A percentile compares a stretch with the other conserved stretches of the same genome.
Conservation (phyloP, 2,888 invertebrate species). For the Nasonia oneida region DNA sequence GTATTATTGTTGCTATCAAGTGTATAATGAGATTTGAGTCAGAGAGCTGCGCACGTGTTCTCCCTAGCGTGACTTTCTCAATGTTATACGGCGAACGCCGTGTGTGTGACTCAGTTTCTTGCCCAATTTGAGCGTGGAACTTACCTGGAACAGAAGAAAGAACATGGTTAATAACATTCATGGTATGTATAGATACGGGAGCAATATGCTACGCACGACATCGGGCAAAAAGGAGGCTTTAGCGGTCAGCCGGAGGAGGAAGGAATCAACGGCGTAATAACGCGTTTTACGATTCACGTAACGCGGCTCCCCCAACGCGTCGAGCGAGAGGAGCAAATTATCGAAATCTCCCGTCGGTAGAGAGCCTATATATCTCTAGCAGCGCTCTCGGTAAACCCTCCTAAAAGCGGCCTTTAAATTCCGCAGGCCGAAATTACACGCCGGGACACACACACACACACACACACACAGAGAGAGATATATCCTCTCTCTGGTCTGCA, state of each 20-base stretch:
- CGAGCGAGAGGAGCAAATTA: conserved; percentile 50
- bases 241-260: neutral
- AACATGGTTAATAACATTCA: neutral
- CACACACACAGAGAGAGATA: neutral
- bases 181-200: neutral
- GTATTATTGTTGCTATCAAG: conserved; percentile 28
- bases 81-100: neutral
- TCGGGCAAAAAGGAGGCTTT: neutral
- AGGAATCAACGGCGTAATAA: conserved; percentile 45
- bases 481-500: conserved; percentile 5
- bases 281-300: conserved; percentile 48
- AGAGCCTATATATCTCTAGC: no score
- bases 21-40: conserved; percentile 36
- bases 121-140: conserved; percentile 15
- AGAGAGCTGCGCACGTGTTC: no score
- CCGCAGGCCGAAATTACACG: conserved; percentile 49
- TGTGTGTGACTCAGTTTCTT: neutral
- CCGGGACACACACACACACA: neutral
- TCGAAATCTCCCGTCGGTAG: conserved; percentile 43
- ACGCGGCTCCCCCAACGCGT: neutral
- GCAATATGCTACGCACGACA: neutral
- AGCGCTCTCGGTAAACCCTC: conserved; percentile 17
- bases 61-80: neutral
- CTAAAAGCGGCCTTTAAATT: conserved; percentile 52
- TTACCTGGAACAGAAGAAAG: conserved; percentile 49